Evolutionary conservation across 2,113 vertebrate species (phyloP).

Genomic region (Balaenoptera acutorostrata): DNA sequence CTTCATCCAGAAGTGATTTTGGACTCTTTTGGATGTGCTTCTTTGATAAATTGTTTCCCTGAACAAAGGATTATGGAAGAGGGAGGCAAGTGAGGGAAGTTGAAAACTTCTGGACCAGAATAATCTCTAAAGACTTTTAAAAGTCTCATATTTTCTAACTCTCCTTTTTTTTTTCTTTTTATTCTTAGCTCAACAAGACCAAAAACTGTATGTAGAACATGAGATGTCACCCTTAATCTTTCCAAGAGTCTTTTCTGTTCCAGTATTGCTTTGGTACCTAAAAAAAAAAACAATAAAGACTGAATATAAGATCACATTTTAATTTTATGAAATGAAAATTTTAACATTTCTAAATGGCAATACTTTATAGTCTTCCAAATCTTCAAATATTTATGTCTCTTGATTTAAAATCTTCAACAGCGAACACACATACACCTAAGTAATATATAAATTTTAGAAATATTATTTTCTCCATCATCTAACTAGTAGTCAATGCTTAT

Average conservation of each 20-base stretch:
- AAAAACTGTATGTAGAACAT: background rate
- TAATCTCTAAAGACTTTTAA: background rate
- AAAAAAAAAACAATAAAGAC: background rate
- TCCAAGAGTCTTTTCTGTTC: constrained; percentile 27
- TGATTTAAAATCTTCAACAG: background rate
- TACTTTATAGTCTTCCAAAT: background rate
- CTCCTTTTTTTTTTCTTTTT: background rate
- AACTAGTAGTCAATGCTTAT: background rate
- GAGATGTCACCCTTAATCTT: background rate
- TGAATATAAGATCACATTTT: constrained; percentile 51
- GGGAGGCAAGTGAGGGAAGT: background rate
- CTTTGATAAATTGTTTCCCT: background rate
- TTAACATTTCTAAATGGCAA: constrained; percentile 61
- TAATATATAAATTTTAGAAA: background rate
- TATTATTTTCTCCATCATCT: background rate
- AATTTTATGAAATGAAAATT: constrained; percentile 62
- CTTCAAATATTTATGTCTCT: background rate
- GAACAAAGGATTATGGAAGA: background rate
- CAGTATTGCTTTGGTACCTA: background rate
- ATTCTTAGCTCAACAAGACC: background rate
- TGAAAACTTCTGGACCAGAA: background rate
- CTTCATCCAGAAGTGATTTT: background rate
- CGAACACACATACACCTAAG: background rate
- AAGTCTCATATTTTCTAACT: background rate
- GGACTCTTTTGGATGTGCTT: background rate